Evolutionary conservation across 1,140 invertebrate species (phyloP).

Genomic region (Campoletis sonorensis): DNA sequence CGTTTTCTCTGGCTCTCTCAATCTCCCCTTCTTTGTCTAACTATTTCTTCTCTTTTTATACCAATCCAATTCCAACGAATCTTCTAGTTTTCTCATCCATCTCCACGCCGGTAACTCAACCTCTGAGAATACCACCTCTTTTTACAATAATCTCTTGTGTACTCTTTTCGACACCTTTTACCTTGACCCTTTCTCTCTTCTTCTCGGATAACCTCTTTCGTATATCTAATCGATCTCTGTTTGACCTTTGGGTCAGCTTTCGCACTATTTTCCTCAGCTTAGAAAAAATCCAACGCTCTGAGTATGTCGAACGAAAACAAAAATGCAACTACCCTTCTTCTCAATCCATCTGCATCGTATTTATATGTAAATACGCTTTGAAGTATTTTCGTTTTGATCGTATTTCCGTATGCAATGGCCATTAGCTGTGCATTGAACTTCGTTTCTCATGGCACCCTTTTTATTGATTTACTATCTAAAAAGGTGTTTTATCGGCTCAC

Average conservation of each 20-base stretch:
- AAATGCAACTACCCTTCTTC: too few species aligned
- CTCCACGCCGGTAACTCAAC: constrained; percentile 43
- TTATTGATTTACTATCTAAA: too few species aligned
- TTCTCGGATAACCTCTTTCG: neutral
- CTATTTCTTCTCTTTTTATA: neutral
- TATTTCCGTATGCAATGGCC: too few species aligned
- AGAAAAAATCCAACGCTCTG: too few species aligned
- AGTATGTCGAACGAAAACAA: too few species aligned
- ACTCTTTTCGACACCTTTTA: constrained; percentile 16
- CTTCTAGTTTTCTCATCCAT: constrained; percentile 52
- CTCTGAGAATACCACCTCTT: neutral
- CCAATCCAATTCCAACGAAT: constrained; percentile 47
- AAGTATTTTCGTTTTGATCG: too few species aligned
- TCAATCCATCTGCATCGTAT: too few species aligned
- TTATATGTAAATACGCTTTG: too few species aligned
- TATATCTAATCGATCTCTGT: neutral
- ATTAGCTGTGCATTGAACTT: too few species aligned
- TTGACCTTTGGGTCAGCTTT: neutral
- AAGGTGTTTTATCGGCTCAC: too few species aligned
- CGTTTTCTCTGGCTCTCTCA: neutral
- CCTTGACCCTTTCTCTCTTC: neutral
- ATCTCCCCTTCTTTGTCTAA: neutral
- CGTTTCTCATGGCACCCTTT: too few species aligned
- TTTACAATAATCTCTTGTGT: neutral
- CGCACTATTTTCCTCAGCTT: too few species aligned